Evolutionary conservation across 2,797 vertebrate genomes (phyloP).

Genomic region (Xiphorhynchus erythropygius): DNA sequence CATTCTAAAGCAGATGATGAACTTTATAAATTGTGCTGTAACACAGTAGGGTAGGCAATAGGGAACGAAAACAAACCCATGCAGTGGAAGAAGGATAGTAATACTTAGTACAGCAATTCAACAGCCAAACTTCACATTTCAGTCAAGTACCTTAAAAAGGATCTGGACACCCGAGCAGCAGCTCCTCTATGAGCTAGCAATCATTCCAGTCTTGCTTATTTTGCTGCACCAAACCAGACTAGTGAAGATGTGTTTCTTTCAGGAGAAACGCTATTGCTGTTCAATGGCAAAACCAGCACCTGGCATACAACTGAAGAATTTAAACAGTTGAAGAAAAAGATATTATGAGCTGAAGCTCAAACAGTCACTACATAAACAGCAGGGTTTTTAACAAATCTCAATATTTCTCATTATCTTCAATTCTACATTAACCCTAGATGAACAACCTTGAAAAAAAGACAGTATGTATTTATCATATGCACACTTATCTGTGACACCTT

Average conservation of each 20-base stretch:
- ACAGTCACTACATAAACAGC: not conserved
- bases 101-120: not conserved
- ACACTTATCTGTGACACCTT: not conserved
- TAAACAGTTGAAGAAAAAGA: not conserved
- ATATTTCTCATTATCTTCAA: not conserved
- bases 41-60: not conserved
- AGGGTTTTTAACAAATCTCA: not conserved
- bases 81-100: not conserved
- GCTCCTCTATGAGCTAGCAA: not conserved
- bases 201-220: not conserved
- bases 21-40: not conserved
- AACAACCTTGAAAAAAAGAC: not conserved
- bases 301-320: not conserved
- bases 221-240: not conserved
- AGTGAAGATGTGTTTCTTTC: not conserved
- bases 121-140: not conserved
- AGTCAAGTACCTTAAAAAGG: not conserved
- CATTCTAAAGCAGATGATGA: not conserved
- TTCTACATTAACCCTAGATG: not conserved
- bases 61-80: not conserved
- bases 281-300: not conserved
- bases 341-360: not conserved
- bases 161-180: not conserved
- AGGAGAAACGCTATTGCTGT: not conserved
- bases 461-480: not conserved